Evolutionary conservation across 2,113 vertebrate genomes (phyloP).

Genomic region (Coryphaenoides rupestris): DNA sequence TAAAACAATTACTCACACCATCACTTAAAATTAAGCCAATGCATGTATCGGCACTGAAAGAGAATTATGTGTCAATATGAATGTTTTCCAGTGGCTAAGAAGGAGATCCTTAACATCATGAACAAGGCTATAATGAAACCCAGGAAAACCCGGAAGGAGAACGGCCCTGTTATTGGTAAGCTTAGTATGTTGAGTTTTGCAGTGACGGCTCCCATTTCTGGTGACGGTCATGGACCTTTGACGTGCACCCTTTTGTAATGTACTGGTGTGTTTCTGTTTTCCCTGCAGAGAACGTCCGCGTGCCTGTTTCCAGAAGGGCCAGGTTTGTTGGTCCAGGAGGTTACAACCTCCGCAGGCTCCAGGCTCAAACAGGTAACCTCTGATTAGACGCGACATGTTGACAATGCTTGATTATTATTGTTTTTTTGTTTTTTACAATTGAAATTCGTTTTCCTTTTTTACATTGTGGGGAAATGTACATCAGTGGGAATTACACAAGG

Average conservation of each 20-base stretch:
- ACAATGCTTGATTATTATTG: too few relatives aligned
- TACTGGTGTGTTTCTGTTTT: not conserved
- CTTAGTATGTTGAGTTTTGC: slow-evolving; percentile 16
- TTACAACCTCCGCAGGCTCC: slow-evolving; percentile 89
- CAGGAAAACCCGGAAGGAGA: slow-evolving; percentile 83
- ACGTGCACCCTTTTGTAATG: not conserved
- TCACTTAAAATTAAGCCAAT: not conserved
- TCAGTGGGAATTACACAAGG: too few relatives aligned
- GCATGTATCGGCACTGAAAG: not conserved
- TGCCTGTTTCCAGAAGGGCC: slow-evolving; percentile 86
- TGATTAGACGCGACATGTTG: not conserved
- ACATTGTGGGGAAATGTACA: too few relatives aligned
- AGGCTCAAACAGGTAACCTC: slow-evolving; percentile 85
- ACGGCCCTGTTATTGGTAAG: slow-evolving; percentile 90
- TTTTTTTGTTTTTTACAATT: too few relatives aligned
- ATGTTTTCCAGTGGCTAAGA: slow-evolving; percentile 83
- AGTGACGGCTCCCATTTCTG: not conserved
- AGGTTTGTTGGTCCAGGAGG: slow-evolving; percentile 91
- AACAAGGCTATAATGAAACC: slow-evolving; percentile 86
- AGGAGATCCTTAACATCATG: slow-evolving; percentile 91
- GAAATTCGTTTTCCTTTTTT: too few relatives aligned
- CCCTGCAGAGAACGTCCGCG: slow-evolving; percentile 83
- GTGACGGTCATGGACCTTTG: not conserved
- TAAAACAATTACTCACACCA: not conserved
- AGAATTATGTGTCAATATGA: slow-evolving; percentile 1